Evolutionary conservation across 2,797 vertebrate species (phyloP), one percentile per base, ranked within the genome.

Genomic region (Brotula barbata): DNA sequence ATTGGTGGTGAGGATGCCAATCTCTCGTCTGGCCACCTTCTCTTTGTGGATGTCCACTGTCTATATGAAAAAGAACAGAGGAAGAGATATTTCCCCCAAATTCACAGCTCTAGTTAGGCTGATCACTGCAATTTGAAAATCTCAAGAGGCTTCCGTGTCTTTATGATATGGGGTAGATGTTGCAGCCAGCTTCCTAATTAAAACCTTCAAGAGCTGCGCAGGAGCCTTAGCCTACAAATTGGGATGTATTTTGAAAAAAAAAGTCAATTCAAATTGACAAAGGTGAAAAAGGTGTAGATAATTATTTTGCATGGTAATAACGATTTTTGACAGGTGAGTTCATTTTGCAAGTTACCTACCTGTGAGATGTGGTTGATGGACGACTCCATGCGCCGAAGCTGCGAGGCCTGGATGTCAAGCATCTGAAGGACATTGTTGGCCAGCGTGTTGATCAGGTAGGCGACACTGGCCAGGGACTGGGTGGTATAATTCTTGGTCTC

Each of bases 31-130:
- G 61, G 97, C 96, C 71, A 99, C 97, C 85, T 99, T 99, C 85
- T 99, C 96, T 92, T 99, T 99, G 88, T 99, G 97, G 92, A 98
- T 98, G 91, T 98, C 97, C 92, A 99, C 97, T 23, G 97, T 99
- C 96, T 99, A 83, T 22, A 87, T 78, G 76, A 55, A 0, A 20
- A 14, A 15, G n/a, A 5, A 19, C 15, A 42, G 7, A 12, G 16
- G 8, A 12, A 9, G 41, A 19, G 10, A 9, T 6, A 6, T 2
- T 20, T 23, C 23, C 15, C 3, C 14, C 9, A 6, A 13, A 22
- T 22, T 45, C 15, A 39, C 37, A 36, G 3, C 13, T 2, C 34
- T 7, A 12, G 13, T 36, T 36, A 2, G 15, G 37, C 13, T 14
- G 3, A 40, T 9, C 16, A 4, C 11, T 3, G 20, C 28, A 17